These are phyloP conservation scores for Xiphorhynchus erythropygius DNA, from an alignment of 2,797 vertebrate genomes.

Conservation along the genomic window DNA sequence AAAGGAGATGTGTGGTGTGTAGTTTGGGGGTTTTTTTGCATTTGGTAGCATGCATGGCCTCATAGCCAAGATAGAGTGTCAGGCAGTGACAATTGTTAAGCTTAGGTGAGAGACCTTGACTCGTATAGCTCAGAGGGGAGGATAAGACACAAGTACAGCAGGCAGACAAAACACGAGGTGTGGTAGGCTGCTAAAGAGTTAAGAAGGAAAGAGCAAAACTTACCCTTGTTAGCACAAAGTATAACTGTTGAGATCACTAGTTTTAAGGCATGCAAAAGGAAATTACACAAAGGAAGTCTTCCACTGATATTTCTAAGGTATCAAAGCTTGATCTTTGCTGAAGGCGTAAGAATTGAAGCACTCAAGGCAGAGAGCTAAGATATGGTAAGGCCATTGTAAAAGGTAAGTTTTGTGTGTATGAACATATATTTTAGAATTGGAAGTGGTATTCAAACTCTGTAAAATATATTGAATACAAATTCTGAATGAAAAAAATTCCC, in stretches of 20 bases:
- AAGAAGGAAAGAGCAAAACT: background rate
- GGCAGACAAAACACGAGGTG: background rate
- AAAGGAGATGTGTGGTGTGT: background rate
- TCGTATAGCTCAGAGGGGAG: background rate
- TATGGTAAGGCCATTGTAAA: background rate
- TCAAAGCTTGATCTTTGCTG: background rate
- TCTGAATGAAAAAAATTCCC: background rate
- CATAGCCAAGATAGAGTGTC: background rate
- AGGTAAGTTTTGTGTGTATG: background rate
- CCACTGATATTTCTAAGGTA: background rate
- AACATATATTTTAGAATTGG: background rate
- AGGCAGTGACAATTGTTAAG: background rate
- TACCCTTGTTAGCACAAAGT: background rate
- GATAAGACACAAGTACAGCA: background rate
- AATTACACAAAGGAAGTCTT: background rate
- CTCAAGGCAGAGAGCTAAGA: background rate
- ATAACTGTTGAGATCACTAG: background rate
- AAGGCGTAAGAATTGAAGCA: background rate
- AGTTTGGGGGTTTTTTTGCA: background rate
- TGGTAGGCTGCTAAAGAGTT: background rate
- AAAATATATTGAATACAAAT: background rate
- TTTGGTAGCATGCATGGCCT: background rate
- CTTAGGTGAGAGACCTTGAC: background rate
- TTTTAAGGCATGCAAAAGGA: background rate
- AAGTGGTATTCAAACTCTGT: background rate